phyloP scores from a whole-genome alignment of 2,797 vertebrate genomes.

The Dryobates pubescens region DNA sequence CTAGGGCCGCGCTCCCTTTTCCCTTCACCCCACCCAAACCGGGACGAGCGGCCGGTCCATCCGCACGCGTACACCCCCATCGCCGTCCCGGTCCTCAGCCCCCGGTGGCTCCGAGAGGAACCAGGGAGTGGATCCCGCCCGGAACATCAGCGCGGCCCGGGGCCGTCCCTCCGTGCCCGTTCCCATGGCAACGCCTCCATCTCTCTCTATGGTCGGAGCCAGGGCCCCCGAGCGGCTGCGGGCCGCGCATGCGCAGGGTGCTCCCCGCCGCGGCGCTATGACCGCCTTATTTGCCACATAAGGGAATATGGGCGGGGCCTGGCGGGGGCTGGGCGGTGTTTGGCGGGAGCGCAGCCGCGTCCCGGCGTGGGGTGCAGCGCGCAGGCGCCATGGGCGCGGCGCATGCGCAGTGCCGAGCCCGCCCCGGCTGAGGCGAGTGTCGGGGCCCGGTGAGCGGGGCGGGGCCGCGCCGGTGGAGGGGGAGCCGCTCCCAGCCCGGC shows the following conservation, averaged over 20 bases:
- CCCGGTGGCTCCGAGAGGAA: no score
- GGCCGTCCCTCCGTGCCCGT: neutral
- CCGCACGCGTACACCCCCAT: no score
- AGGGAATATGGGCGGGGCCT: no score
- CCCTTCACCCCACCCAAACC: fast-evolving
- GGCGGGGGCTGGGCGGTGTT: fast-evolving
- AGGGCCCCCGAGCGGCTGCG: neutral
- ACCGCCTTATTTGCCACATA: no score
- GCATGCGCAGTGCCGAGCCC: conserved; percentile 21
- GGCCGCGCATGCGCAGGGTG: neutral
- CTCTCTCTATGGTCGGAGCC: neutral
- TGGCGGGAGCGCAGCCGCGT: neutral
- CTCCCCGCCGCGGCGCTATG: no score
- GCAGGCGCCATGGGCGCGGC: neutral
- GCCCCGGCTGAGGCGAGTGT: conserved; percentile 10
- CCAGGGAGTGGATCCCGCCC: no score
- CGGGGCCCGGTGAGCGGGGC: conserved; percentile 6
- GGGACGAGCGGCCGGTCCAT: fast-evolving
- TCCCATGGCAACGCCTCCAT: neutral
- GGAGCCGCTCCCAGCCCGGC: no score
- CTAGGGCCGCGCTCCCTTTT: neutral
- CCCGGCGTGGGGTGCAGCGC: neutral
- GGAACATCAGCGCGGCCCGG: neutral
- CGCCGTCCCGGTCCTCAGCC: no score
- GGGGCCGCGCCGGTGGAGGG: neutral